Conservation (phyloP, 2,888 invertebrate species). For the Biston stratarius region DNA sequence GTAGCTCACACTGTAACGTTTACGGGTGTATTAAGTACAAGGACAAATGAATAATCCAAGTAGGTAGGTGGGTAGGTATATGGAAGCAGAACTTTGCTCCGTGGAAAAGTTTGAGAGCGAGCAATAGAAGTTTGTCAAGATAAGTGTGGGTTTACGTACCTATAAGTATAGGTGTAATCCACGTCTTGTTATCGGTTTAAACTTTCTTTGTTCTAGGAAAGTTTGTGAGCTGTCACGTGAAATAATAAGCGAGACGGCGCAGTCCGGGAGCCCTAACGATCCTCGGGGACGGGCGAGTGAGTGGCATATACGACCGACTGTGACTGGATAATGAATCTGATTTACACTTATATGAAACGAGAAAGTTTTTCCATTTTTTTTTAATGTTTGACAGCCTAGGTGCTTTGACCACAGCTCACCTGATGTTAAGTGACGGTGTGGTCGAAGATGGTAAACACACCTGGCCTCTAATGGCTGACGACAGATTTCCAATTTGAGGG, state of each 20-base stretch:
- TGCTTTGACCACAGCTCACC: no score
- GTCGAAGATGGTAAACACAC: no score
- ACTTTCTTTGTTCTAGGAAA: slow-evolving; percentile 18
- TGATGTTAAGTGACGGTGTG: no score
- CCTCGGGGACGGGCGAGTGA: background rate
- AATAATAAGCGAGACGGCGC: background rate
- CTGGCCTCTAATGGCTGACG: no score
- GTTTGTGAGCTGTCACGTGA: slow-evolving; percentile 7
- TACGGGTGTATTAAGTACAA: background rate
- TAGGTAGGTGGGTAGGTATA: slow-evolving; percentile 1
- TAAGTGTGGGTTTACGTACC: slow-evolving; percentile 14
- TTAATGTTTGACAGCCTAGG: no score
- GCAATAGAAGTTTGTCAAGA: slow-evolving; percentile 15
- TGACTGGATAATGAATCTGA: no score
- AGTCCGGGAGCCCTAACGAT: no score
- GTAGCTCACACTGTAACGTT: background rate
- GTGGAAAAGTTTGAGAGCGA: slow-evolving; percentile 14
- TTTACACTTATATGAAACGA: no score
- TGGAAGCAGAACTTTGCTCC: slow-evolving; percentile 12
- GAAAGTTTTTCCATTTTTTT: no score
- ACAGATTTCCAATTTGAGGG: no score
- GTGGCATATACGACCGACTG: no score
- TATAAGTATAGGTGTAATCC: slow-evolving; percentile 3
- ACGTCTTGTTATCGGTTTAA: slow-evolving; percentile 19
- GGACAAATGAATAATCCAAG: slow-evolving; percentile 3